Evolutionary conservation across 2,888 invertebrate genomes (phyloP).

Genomic region (Pheosia gnoma): DNA sequence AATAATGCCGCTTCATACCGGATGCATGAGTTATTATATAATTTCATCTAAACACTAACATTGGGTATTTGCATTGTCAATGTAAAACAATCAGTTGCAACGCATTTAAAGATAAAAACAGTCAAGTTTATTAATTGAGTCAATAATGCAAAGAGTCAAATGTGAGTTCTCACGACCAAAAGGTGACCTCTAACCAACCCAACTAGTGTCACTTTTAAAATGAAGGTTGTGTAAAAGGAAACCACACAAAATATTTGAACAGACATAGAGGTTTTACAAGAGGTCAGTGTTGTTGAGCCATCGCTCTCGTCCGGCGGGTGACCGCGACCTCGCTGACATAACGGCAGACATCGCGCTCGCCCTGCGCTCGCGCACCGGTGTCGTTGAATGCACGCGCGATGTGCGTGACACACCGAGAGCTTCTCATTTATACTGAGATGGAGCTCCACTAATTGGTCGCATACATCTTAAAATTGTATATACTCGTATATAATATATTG

Average conservation of each 20-base stretch:
- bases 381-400: neutral
- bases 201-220: neutral
- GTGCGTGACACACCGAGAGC: neutral
- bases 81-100: neutral
- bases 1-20: neutral
- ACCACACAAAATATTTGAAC: neutral
- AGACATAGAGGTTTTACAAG: neutral
- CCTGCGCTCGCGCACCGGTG: neutral
- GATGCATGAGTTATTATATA: neutral
- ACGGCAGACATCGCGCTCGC: neutral
- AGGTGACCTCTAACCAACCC: neutral
- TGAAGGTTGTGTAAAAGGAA: neutral
- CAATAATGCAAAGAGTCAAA: neutral
- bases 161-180: neutral
- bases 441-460: neutral
- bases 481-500: no score
- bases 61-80: neutral
- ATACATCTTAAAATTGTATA: neutral
- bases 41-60: neutral
- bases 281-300: neutral
- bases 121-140: neutral
- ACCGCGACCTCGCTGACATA: slow-evolving; percentile 2
- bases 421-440: neutral
- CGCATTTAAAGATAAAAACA: neutral
- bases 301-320: slow-evolving; percentile 1